These are phyloP conservation scores for Exephanes ischioxanthus DNA, from an alignment of 2,888 invertebrate genomes.

Conservation along the genomic window DNA sequence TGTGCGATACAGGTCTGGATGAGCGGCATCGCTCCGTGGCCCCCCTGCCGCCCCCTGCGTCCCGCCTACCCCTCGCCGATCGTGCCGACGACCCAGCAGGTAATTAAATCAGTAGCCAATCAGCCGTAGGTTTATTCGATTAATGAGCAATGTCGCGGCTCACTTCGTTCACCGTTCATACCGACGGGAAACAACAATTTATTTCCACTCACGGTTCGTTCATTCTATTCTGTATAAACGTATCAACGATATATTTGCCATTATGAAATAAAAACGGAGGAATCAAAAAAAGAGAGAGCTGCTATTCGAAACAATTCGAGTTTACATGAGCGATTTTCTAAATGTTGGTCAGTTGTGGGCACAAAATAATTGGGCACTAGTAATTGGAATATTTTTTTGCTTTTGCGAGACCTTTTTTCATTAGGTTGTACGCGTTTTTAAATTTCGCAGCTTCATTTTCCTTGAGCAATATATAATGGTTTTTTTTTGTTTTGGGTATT, in stretches of 20 bases:
- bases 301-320: neutral
- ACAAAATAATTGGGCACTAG: too few relatives aligned
- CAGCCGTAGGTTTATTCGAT: slow-evolving; percentile 78
- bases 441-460: too few relatives aligned
- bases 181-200: slow-evolving; percentile 43
- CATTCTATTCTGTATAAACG: slow-evolving; percentile 10
- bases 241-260: slow-evolving; percentile 2
- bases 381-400: neutral
- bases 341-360: too few relatives aligned
- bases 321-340: neutral
- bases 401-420: too few relatives aligned
- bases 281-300: neutral
- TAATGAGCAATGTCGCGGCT: slow-evolving; percentile 75
- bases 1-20: slow-evolving; percentile 51
- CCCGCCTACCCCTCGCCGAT: slow-evolving; percentile 30
- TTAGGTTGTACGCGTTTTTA: too few relatives aligned
- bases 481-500: neutral
- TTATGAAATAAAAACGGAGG: slow-evolving; percentile 7
- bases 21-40: slow-evolving; percentile 54
- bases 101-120: slow-evolving; percentile 82
- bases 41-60: slow-evolving; percentile 39
- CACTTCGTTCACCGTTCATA: slow-evolving; percentile 40
- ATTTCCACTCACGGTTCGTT: slow-evolving; percentile 46
- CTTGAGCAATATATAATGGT: too few relatives aligned
- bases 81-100: slow-evolving; percentile 68